phyloP scores from a whole-genome alignment of 2,888 invertebrate genomes.

The Callyntrura sp. region DNA sequence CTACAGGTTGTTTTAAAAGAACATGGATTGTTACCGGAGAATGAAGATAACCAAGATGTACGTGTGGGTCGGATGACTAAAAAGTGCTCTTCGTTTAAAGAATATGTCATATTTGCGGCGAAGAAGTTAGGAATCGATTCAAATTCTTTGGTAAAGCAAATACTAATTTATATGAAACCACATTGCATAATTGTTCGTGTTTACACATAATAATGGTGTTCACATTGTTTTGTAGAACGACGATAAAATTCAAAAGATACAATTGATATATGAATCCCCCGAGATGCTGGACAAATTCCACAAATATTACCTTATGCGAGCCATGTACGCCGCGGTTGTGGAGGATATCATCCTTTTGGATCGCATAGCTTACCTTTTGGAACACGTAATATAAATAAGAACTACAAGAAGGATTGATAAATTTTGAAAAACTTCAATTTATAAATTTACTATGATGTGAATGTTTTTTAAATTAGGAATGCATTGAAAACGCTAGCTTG shows the following conservation, averaged over 20 bases:
- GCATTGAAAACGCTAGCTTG: conserved; percentile 87
- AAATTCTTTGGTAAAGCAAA: conserved; percentile 9
- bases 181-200: no score
- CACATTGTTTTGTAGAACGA: conserved; percentile 84
- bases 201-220: no score
- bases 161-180: no score
- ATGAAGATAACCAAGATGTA: conserved; percentile 85
- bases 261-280: conserved; percentile 85
- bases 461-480: conserved; percentile 84
- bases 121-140: conserved; percentile 86
- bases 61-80: conserved; percentile 89
- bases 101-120: conserved; percentile 90
- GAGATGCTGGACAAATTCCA: conserved; percentile 88
- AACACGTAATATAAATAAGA: no score
- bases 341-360: conserved; percentile 94
- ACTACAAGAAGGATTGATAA: no score
- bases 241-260: conserved; percentile 86
- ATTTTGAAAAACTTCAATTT: not conserved
- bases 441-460: not conserved
- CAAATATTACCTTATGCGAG: conserved; percentile 91
- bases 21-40: conserved; percentile 84
- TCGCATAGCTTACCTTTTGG: conserved; percentile 91
- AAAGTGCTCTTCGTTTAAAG: conserved; percentile 88
- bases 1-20: conserved; percentile 88
- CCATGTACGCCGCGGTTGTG: conserved; percentile 91